phyloP scores from a whole-genome alignment of 1,140 invertebrate genomes.

The Drepana arcuata region DNA sequence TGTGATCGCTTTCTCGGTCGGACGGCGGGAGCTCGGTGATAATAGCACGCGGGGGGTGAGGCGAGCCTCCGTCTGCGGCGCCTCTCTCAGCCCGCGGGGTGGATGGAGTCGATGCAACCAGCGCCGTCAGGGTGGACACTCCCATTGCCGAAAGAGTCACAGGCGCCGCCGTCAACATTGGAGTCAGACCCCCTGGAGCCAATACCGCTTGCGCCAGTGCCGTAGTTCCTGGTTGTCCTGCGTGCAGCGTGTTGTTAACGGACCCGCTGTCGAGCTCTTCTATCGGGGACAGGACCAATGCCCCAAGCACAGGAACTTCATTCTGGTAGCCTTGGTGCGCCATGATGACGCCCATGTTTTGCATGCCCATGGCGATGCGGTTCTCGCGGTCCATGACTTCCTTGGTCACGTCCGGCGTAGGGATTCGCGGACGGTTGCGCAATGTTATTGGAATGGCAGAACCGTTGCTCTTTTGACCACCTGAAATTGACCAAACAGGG shows the following conservation, averaged over 20 bases:
- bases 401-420: constrained; percentile 88
- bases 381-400: constrained; percentile 81
- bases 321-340: constrained; percentile 75
- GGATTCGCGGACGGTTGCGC: constrained; percentile 85
- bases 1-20: constrained; percentile 53
- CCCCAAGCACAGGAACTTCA: constrained; percentile 81
- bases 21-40: constrained; percentile 40
- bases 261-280: constrained; percentile 81
- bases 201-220: constrained; percentile 81
- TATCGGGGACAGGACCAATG: constrained; percentile 83
- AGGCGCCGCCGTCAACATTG: constrained; percentile 73
- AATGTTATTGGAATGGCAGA: constrained; percentile 76
- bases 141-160: constrained; percentile 60
- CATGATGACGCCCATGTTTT: constrained; percentile 77
- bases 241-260: constrained; percentile 78
- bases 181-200: constrained; percentile 75
- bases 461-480: constrained; percentile 79
- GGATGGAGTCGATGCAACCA: constrained; percentile 60
- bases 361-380: constrained; percentile 69
- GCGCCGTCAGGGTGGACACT: constrained; percentile 49
- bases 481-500: too few relatives aligned
- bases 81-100: constrained; percentile 42
- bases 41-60: constrained; percentile 34
- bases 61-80: constrained; percentile 25
- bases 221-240: constrained; percentile 77